Percentiles rank a stretch among this genome's conserved stretches.
phyloP scores from a whole-genome alignment of 2,113 vertebrate species.

The Litocranius walleri region DNA sequence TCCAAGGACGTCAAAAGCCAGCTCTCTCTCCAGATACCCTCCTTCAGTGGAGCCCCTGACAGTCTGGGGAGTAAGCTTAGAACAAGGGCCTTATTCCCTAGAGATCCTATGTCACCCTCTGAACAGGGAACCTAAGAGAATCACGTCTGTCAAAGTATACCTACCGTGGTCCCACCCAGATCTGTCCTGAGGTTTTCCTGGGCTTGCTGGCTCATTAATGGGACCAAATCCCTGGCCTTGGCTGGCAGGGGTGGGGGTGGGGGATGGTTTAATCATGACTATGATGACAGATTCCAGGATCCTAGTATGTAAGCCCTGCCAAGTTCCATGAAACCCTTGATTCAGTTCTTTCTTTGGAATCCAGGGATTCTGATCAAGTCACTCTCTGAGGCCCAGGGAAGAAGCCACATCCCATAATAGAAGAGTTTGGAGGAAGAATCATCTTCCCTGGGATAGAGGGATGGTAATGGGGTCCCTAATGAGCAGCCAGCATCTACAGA shows the following conservation, averaged over 20 bases:
- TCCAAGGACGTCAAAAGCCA: neutral
- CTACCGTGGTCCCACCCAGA: neutral
- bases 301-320: neutral
- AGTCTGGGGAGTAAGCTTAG: neutral
- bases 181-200: neutral
- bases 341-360: neutral
- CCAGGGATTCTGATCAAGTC: neutral
- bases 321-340: neutral
- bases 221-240: neutral
- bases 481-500: neutral
- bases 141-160: neutral
- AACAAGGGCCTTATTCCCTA: neutral
- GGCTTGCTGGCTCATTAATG: neutral
- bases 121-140: neutral
- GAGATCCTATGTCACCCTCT: neutral
- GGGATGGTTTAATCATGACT: neutral
- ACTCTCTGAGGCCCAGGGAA: neutral
- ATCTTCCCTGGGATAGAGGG: neutral
- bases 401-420: neutral
- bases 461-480: neutral
- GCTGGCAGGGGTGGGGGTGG: rapidly evolving
- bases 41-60: neutral
- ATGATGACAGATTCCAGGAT: neutral
- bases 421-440: neutral
- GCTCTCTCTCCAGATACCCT: neutral